Evolutionary conservation across 2,797 vertebrate species (phyloP).

Genomic region (Pseudochirops corinnae): DNA sequence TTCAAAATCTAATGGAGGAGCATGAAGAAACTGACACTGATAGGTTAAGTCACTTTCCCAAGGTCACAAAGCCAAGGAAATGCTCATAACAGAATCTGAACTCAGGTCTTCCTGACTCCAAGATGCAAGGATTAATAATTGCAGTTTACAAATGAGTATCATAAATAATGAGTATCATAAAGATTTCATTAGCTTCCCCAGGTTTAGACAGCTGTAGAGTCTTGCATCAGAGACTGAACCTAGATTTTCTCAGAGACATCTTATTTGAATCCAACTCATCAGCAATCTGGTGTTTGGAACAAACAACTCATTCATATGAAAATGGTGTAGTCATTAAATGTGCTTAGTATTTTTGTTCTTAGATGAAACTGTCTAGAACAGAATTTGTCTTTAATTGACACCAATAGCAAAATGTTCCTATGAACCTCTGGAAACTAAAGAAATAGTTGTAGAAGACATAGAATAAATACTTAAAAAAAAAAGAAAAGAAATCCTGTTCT

Average conservation of each 20-base stretch:
- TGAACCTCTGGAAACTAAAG: neutral
- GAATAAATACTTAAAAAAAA: neutral
- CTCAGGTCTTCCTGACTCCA: neutral
- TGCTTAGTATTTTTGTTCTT: neutral
- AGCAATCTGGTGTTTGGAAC: neutral
- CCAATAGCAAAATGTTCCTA: neutral
- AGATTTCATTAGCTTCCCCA: neutral
- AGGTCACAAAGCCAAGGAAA: neutral
- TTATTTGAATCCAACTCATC: neutral
- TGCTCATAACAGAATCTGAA: neutral
- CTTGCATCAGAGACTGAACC: neutral
- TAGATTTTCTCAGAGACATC: neutral
- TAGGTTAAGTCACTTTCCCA: neutral
- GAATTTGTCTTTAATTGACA: neutral
- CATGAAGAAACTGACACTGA: neutral
- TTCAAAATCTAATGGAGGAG: neutral
- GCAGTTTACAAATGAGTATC: neutral
- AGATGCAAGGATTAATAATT: neutral
- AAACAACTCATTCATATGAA: neutral
- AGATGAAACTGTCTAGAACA: neutral
- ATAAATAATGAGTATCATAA: neutral
- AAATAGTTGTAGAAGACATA: neutral
- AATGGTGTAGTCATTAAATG: neutral
- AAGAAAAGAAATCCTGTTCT: neutral
- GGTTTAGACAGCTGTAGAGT: neutral